Evolutionary conservation across 1,140 invertebrate species (phyloP), one percentile per base, ranked within the genome.

Genomic region (Drosophila pseudoananassae): DNA sequence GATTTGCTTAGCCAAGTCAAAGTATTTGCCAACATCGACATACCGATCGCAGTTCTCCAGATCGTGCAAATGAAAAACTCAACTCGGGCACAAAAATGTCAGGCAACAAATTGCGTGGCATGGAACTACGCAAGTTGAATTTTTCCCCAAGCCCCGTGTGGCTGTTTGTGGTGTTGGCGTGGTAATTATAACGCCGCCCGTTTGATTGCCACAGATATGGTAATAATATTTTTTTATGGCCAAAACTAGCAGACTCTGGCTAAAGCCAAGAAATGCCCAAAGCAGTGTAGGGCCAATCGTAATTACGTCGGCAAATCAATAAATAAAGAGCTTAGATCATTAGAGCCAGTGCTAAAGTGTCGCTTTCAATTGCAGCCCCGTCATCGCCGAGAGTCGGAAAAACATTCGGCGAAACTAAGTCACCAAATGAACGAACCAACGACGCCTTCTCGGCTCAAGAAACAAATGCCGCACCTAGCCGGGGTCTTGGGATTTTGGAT

Each of bases 111-210:
- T 82, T 82, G 78, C 83, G 74, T 82, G 73, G 73, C 72, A 57
- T 47, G 55, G 45, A 58, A 50, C 54, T 64, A 65, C 49, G 65
- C 78, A 75, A 63, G 56, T 51, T 57, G 47, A 9, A 15, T 33
- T 38, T 36, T 36, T 45, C 7, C 40, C 59, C 20, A 27, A 27
- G 17, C 31, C 53, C 14, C 53, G 40, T 36, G 33, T 4, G 3
- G 33, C 10, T 31, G 31, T 33, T 45, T 55, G 4, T 69, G 79
- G 47, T 54, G 72, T 38, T 79, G 57, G 59, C 71, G 69, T 56
- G 61, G 82, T 82, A 78, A 87, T 82, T 87, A 87, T 87, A 88
- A 88, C 74, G 80, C 60, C 59, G 65, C 73, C 66, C 65, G 72
- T 56, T 71, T 53, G 78, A 61, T 25, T 80, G 81, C 70, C 64